Conservation (phyloP, 2,888 invertebrate species). For the Apodemia duryi region DNA sequence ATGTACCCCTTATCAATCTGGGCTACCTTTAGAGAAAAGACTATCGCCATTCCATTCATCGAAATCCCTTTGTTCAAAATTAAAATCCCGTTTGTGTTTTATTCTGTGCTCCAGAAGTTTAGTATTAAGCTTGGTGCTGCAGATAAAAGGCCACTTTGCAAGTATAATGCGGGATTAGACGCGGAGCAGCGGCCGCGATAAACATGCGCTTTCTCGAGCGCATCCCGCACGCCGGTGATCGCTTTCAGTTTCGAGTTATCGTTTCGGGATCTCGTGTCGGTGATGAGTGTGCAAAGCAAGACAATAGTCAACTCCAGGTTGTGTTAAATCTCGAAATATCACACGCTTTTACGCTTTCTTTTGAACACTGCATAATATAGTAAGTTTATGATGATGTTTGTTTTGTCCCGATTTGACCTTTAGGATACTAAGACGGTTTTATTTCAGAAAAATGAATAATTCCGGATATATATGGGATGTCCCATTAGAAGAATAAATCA, state of each 20-base stretch:
- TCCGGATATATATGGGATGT: too few relatives aligned
- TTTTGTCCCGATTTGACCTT: too few relatives aligned
- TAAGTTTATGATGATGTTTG: too few relatives aligned
- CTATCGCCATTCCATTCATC: too few relatives aligned
- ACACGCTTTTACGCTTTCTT: too few relatives aligned
- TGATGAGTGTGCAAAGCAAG: background rate
- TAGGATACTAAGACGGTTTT: too few relatives aligned
- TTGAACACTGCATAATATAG: too few relatives aligned
- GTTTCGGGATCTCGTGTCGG: background rate
- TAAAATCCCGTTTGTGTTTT: background rate
- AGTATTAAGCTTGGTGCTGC: background rate
- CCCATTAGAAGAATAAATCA: too few relatives aligned
- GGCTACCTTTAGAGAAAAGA: too few relatives aligned
- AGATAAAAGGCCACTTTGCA: conserved; percentile 10
- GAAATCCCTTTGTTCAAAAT: background rate
- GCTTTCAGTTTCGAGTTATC: background rate
- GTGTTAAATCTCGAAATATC: too few relatives aligned
- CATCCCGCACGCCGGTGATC: background rate
- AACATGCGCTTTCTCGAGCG: background rate
- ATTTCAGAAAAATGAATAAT: too few relatives aligned
- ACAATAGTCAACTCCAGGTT: background rate
- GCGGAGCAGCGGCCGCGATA: background rate
- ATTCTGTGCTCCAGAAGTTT: background rate
- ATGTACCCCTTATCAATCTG: too few relatives aligned
- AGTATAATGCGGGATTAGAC: conserved; percentile 1